Base-by-base conservation (phyloP, 2,888 invertebrate genomes). In the Cheilosia pagana region DNA sequence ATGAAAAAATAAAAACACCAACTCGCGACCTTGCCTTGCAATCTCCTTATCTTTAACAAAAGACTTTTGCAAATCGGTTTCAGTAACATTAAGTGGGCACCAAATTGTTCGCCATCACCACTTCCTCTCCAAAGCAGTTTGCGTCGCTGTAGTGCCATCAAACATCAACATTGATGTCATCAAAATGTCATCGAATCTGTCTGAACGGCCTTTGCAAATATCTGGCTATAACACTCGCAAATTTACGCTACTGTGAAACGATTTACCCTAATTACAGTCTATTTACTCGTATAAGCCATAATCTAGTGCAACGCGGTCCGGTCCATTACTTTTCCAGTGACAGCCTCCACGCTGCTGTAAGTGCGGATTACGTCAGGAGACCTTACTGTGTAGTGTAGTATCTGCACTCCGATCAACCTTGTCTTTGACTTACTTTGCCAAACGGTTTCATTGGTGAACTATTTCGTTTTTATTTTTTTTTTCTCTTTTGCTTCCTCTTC, bases 351-450 rank as follows among this genome's bases (percentile, higher is more conserved):
- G 71, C 50, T 19, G 25, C 41, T 16, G n/a, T n/a, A n/a, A 25
- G 19, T 25, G 21, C 28, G 14, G 10, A 23, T 67, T 52, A 57
- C 53, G 52, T 74, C 68, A 57, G 52, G 19, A 81, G 68, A 63
- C 62, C 62, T 81, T 23, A 57, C 23, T 31, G 2, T 48, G n/a
- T 16, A 10, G 2, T 48, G n/a, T 16, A 10, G 23, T 74, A 53
- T 68, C 67, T 65, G 67, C 21, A 41, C 21, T 7, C 41, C 59
- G 35, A 63, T 70, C 70, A 74, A 78, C 74, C 83, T 78, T 78
- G 78, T 74, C 78, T 78, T 78, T 70, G 63, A 50, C 63, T 78
- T 59, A 78, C 39, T 59, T 78, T 65, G 63, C 48, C 67, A 72
- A 82, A 82, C 31, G 0, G 28, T 74, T 78, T 53, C 74, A 70